phyloP scores from a whole-genome alignment of 1,140 invertebrate species.

The Sycophila sp. region DNA sequence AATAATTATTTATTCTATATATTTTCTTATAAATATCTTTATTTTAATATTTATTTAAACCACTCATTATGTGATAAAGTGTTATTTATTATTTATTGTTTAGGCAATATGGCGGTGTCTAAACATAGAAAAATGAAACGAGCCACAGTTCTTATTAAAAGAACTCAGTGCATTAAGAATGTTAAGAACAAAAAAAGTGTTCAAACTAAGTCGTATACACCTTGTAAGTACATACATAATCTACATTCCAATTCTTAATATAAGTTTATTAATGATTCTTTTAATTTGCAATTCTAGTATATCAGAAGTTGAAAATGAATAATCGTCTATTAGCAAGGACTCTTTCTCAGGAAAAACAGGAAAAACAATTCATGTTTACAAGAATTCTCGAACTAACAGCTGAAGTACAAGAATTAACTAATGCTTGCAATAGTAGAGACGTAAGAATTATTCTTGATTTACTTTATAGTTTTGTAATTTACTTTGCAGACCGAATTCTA shows the following conservation, averaged over 20 bases:
- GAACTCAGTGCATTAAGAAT: slow-evolving; percentile 38
- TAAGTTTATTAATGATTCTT: neutral
- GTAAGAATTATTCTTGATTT: slow-evolving; percentile 40
- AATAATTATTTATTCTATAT: no score
- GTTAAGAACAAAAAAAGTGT: no score
- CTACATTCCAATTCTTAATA: neutral
- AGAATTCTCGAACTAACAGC: slow-evolving; percentile 50
- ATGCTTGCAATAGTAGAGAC: slow-evolving; percentile 47
- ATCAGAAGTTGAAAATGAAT: slow-evolving; percentile 53
- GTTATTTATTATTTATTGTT: no score
- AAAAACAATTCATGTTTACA: slow-evolving; percentile 47
- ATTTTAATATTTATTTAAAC: no score
- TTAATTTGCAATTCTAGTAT: slow-evolving; percentile 44
- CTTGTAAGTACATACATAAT: slow-evolving; percentile 40
- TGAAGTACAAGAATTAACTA: slow-evolving; percentile 48
- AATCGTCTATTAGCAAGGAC: slow-evolving; percentile 55
- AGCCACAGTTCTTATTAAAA: slow-evolving; percentile 46
- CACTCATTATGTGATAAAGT: no score
- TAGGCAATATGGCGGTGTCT: slow-evolving; percentile 51
- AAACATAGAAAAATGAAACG: slow-evolving; percentile 48
- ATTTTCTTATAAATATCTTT: no score
- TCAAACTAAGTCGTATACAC: slow-evolving; percentile 42
- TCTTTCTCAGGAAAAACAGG: slow-evolving; percentile 53
- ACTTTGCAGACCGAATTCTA: neutral
- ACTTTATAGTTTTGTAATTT: no score